Evolutionary conservation across 2,888 invertebrate species (phyloP), one percentile per base, ranked within the genome.

Genomic region (Diachrysia chrysitis): DNA sequence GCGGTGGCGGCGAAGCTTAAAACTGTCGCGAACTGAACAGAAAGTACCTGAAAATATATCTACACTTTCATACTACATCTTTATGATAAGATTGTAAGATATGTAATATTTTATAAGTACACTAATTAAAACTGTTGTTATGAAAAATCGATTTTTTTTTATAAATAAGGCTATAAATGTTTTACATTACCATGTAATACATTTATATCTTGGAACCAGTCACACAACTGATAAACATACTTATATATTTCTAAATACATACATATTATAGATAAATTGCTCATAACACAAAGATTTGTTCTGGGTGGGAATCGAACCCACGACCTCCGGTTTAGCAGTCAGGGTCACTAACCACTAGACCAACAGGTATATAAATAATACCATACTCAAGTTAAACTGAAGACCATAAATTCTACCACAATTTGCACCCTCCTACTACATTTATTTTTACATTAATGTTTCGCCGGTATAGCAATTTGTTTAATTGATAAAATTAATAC

Each of bases 401-500:
- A 53, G 58, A 57, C 61, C 59, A 83, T 71, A 68, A 68, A 77
- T 72, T 54, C 48, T 46, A 57, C 16, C 29, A 71, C 66, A 51
- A 82, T 81, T 82, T 74, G 66, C 82, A 82, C 82, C 80, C 69
- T 66, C 70, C 72, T 68, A 66, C 66, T 23, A 57, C 59, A 67
- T 71, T 72, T 70, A 58, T 70, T 59, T 42, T 9, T 48, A 35
- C 66, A 54, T 72, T 68, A 73, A 67, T 64, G 64, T 66, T 77
- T 76, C 66, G 70, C 66, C 72, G 69, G 74, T n/a, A 48, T 56
- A 69, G 69, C 55, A 58, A 69, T 75, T 74, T 60, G 57, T 67
- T 81, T 84, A 81, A 83, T 81, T 68, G 67, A 73, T 67, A 60
- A 70, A 81, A 84, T 83, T 76, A 85, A 86, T 85, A 80, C 76